These are phyloP conservation scores for Macroglossus sobrinus DNA, from an alignment of 2,113 vertebrate species.

Conservation along the genomic window DNA sequence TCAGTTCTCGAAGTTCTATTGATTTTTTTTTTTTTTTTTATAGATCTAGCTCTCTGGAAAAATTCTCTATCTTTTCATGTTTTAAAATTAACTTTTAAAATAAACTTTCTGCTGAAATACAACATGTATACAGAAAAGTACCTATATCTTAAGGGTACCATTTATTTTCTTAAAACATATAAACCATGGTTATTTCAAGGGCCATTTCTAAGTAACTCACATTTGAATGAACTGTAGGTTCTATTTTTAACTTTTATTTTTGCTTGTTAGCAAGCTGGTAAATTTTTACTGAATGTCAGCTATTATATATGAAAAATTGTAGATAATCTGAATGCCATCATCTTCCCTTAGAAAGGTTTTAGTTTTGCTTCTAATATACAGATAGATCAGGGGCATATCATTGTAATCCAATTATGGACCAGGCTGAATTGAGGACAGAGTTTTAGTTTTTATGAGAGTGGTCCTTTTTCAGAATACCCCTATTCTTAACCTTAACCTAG, in stretches of 20 bases:
- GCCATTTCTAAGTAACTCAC: neutral
- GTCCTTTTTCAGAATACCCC: neutral
- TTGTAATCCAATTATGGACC: neutral
- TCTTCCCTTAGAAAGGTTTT: neutral
- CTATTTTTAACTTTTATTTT: neutral
- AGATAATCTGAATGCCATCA: neutral
- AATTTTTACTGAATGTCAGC: neutral
- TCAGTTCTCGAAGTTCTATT: constrained; percentile 16
- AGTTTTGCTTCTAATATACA: neutral
- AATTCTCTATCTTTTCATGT: neutral
- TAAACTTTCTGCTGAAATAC: neutral
- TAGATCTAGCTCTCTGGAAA: neutral
- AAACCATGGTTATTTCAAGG: neutral
- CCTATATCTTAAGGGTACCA: neutral
- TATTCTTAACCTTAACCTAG: neutral
- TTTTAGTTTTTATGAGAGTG: neutral
- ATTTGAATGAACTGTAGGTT: neutral
- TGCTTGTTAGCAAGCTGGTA: neutral
- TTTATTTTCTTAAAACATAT: neutral
- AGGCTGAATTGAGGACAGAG: neutral
- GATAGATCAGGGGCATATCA: neutral
- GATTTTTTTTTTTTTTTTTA: constrained; percentile 32
- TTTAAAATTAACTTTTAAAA: constrained; percentile 36
- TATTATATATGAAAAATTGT: neutral
- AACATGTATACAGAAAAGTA: neutral